A percentile compares a stretch with the other conserved stretches of the same genome.
Conservation (phyloP, 2,113 vertebrate genomes). For the Pica pica region DNA sequence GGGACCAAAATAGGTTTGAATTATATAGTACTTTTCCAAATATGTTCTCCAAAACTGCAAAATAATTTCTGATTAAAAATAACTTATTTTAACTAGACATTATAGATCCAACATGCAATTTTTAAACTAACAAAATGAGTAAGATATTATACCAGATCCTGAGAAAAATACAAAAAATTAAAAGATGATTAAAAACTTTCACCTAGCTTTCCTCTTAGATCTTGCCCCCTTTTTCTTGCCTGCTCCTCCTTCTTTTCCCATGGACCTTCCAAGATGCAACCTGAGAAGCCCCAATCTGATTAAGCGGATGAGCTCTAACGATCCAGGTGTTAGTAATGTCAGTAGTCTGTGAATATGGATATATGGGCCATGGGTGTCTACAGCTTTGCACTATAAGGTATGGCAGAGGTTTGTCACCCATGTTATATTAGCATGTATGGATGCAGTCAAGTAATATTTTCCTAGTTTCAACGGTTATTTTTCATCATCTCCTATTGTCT, state of each 20-base stretch:
- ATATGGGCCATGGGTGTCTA: background rate
- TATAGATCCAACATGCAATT: background rate
- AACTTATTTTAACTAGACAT: background rate
- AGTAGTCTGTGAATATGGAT: background rate
- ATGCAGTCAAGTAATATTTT: background rate
- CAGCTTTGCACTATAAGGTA: background rate
- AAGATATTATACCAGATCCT: background rate
- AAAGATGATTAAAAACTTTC: background rate
- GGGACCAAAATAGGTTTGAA: background rate
- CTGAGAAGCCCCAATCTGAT: background rate
- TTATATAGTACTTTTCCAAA: background rate
- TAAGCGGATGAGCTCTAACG: background rate
- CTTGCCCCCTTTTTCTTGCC: background rate
- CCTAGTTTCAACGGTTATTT: background rate
- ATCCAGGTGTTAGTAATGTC: background rate
- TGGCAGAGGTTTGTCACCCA: background rate
- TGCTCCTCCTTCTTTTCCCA: background rate
- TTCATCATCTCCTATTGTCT: background rate
- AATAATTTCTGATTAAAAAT: background rate
- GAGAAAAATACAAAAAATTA: background rate
- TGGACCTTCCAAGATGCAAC: background rate
- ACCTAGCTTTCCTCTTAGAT: background rate
- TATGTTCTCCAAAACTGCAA: background rate
- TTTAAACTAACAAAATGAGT: background rate
- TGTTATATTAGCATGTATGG: background rate